Evolutionary conservation across 2,113 vertebrate species (phyloP), one percentile per base, ranked within the genome.

Genomic region (Phocoena phocoena): DNA sequence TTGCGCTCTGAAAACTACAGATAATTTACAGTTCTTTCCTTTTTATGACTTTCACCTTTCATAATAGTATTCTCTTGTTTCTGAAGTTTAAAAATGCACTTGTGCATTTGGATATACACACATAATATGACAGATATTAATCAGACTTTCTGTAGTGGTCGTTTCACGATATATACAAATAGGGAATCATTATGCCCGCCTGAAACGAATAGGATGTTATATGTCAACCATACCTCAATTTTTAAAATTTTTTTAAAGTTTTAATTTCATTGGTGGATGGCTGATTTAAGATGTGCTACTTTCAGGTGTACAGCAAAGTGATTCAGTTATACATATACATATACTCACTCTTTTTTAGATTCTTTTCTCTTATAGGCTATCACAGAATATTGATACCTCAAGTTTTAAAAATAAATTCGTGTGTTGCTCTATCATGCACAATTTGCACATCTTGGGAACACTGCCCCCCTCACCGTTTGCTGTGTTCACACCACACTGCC

Each of bases 401-500:
- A 33, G 18, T 33, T 50, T 77, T 12, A 26, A 17, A 60, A 47
- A 36, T 0, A 14, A 1, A 25, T 13, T 1, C 12, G 3, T 28
- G 12, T 17, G 0, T 10, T 4, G 44, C 41, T 60, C 65, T 44
- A 20, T n/a, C 31, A n/a, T 7, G 3, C 5, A 10, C 25, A 8
- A 2, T 4, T 9, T 3, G 13, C 58, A 44, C n/a, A 3, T 26
- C 6, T 17, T 31, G 3, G 2, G 8, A 31, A 36, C 0, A 4
- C 8, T 1, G 12, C 12, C 10, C 28, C 28, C 1, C 12, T 21
- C 3, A 2, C 15, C 0, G 0, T 38, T 15, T 26, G 41, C 62
- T 55, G n/a, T 18, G 25, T 6, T 1, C 38, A 2, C 1, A 12
- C n/a, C 0, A n/a, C 33, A 5, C 47, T 3, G 4, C 33, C 0